Evolutionary conservation across 1,140 invertebrate species (phyloP), one percentile per base, ranked within the genome.

Genomic region (Hyles euphorbiae): DNA sequence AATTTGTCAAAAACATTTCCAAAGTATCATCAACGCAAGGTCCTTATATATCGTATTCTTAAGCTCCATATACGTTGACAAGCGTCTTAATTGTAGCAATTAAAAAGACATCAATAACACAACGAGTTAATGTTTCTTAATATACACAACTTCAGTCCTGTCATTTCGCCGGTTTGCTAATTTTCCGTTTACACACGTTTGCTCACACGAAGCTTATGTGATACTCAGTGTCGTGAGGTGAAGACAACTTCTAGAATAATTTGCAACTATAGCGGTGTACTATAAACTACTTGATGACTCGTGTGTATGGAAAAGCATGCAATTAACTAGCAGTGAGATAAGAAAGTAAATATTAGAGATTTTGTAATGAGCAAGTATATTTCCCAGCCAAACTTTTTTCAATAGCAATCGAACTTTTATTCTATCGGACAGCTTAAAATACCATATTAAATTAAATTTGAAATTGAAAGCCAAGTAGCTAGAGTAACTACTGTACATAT

Each of bases 91-190:
- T 57, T 22, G 36, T 9, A 49, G 52, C 60, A 62, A 70, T 69
- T 72, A 67, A 67, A 69, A 72, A 54, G 58, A 67, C 67, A 69
- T 67, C 65, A 69, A 63, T 60, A 46, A 62, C 49, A 53, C 49
- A 60, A 61, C 51, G 53, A 44, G 54, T 43, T 62, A 50, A 64
- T 60, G 66, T 61, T 58, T 65, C 62, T 74, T 69, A 74, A 74
- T 74, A 68, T 66, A 60, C 58, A 53, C 65, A 54, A 61, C 12
- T 60, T 65, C 62, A 47, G 53, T 46, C 53, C 63, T 56, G 63
- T 67, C 68, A 65, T 59, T 46, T 60, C 56, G 46, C 58, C 47
- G 63, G 68, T 65, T 56, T 64, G 63, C 63, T 71, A 68, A 71
- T 71, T 71, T 73, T 63, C 40, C 51, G 34, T 55, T 53, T 60